Conservation (phyloP, 1,140 invertebrate genomes). For the Anastatus disparis region DNA sequence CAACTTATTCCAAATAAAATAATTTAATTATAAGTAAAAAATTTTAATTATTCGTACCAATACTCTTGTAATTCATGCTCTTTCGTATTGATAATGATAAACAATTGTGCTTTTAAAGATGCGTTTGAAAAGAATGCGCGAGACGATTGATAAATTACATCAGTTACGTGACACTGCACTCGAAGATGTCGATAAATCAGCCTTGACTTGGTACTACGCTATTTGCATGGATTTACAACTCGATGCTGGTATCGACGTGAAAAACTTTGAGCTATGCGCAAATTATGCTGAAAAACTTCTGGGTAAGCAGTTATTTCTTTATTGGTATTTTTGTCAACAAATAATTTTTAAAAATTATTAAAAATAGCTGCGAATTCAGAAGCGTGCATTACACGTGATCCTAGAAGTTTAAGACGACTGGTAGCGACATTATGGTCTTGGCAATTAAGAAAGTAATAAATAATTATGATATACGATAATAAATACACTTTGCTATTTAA, state of each 20-base stretch:
- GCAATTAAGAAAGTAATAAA: slow-evolving; percentile 49
- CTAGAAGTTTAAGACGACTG: slow-evolving; percentile 42
- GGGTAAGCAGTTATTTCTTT: slow-evolving; percentile 36
- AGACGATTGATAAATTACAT: slow-evolving; percentile 47
- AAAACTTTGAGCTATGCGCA: slow-evolving; percentile 45
- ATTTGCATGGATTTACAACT: slow-evolving; percentile 50
- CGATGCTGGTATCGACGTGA: slow-evolving; percentile 48
- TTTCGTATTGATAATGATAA: too few relatives aligned
- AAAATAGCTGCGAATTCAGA: slow-evolving; percentile 7
- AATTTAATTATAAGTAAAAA: background rate
- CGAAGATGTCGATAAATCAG: slow-evolving; percentile 49
- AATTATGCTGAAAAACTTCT: slow-evolving; percentile 35
- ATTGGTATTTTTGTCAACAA: too few relatives aligned
- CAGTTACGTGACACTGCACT: slow-evolving; percentile 40
- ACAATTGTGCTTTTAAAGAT: too few relatives aligned
- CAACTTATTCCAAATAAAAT: background rate
- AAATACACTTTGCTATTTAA: background rate
- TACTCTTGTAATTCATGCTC: too few relatives aligned
- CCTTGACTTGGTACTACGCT: slow-evolving; percentile 55
- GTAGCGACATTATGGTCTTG: slow-evolving; percentile 42
- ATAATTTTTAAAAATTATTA: background rate
- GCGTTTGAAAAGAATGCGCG: slow-evolving; percentile 44
- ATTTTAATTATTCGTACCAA: too few relatives aligned
- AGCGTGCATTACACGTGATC: slow-evolving; percentile 43
- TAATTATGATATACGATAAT: background rate